Evolutionary conservation across 2,888 invertebrate species (phyloP).

Genomic region (Gnatocerus cornutus): DNA sequence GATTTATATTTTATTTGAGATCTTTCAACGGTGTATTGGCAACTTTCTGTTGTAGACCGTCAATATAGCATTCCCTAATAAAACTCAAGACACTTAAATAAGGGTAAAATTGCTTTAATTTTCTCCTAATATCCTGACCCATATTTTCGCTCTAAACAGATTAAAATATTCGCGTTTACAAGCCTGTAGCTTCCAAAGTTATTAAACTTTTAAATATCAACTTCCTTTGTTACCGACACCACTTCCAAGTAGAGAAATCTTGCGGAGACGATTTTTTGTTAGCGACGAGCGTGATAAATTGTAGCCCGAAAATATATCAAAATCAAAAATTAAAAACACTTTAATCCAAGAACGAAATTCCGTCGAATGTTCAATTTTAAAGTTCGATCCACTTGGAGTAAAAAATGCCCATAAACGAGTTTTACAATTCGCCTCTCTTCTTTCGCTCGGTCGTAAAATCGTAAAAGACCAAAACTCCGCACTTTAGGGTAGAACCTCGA

Average conservation of each 20-base stretch:
- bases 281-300: constrained; percentile 1
- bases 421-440: constrained; percentile 20
- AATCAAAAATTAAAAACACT: constrained; percentile 6
- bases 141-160: constrained; percentile 1
- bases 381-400: constrained; percentile 16
- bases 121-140: constrained; percentile 5
- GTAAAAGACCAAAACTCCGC: constrained; percentile 25
- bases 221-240: neutral
- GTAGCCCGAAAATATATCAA: neutral
- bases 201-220: constrained; percentile 26
- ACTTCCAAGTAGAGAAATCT: constrained; percentile 1
- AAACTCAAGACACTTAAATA: too few species aligned
- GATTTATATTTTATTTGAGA: too few species aligned
- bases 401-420: constrained; percentile 13
- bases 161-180: constrained; percentile 12
- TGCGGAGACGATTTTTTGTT: neutral
- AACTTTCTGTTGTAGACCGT: too few species aligned
- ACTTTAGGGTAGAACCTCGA: constrained; percentile 18
- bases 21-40: too few species aligned
- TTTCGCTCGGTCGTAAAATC: constrained; percentile 25
- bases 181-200: constrained; percentile 9
- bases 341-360: constrained; percentile 23
- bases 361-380: constrained; percentile 9
- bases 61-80: too few species aligned
- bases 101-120: neutral